Base-by-base conservation (phyloP, 92 coral and sea anemone genomes). In the Actinostola sp. region DNA sequence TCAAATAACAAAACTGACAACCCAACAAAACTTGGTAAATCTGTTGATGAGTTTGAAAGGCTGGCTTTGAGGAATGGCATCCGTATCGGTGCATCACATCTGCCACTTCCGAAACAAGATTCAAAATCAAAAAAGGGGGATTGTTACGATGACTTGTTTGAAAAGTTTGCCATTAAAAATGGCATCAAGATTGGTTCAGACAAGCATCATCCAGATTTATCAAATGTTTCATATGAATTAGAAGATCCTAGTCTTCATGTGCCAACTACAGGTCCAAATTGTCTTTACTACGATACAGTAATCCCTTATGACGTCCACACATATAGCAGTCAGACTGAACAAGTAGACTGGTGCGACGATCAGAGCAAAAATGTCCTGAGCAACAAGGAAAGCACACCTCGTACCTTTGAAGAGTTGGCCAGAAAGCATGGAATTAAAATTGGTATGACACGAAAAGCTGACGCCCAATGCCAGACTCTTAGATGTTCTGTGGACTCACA, bases 171-270 rank as follows among this genome's bases (percentile, higher is more conserved):
- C 12, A 63, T 29, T 19, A 72, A 80, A 59, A 84, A 52, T 62
- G 89, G 93, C 26, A 88, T 88, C 44, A 88, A 75, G 71, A 71
- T 88, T 63, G 77, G 93, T 1, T 67, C 71, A 33, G 44, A 38
- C 14, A 12, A 58, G 24, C 30, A 24, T 17, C 12, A 9, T 9
- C 54, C 54, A 23, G 59, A 19, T 52, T 11, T 24, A 3, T 46
- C 30, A 52, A 52, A 23, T 19, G 6, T 29, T 3, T 16, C 6
- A 9, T 5, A 54, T 16, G 61, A 21, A 10, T 15, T 4, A 20
- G n/a, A 25, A 20, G 25, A 23, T 6, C 28, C 59, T 30, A 19
- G 8, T 13, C 13, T 34, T 10, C 31, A 25, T 23, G 4, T 33
- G 7, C 13, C 38, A 27, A 29, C 28, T 57, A 19, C 2, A 57